Percentiles rank a stretch among this genome's conserved stretches.
Conservation (phyloP, 2,113 vertebrate species). For the Dromaius novaehollandiae region DNA sequence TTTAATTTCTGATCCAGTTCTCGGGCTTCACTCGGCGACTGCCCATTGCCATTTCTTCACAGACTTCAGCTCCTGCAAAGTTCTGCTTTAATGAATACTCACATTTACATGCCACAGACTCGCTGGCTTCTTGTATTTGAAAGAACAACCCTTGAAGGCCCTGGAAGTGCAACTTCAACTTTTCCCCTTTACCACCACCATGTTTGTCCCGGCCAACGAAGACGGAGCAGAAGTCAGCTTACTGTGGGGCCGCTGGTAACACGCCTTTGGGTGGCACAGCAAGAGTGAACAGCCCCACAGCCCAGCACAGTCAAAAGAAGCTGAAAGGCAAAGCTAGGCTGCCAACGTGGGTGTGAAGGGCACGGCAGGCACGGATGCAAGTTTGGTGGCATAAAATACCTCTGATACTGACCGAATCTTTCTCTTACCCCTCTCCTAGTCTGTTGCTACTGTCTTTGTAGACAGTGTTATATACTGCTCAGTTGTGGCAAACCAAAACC, state of each 20-base stretch:
- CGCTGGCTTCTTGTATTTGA: neutral
- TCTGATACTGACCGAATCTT: neutral
- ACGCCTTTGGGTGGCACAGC: neutral
- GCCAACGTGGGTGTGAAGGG: neutral
- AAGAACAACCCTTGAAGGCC: neutral
- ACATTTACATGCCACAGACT: neutral
- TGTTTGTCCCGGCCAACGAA: neutral
- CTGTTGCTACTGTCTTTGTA: neutral
- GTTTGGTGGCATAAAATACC: neutral
- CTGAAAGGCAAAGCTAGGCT: neutral
- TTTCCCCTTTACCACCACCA: neutral
- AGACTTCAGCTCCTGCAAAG: neutral
- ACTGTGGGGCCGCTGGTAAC: too few relatives aligned
- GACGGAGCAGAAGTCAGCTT: neutral
- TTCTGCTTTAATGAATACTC: neutral
- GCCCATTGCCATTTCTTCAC: neutral
- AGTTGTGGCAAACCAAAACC: neutral
- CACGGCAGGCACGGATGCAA: neutral
- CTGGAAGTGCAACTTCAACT: neutral
- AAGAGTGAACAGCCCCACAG: neutral
- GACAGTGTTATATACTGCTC: neutral
- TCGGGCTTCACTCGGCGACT: neutral
- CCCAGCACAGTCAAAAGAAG: neutral
- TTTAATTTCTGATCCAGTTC: neutral
- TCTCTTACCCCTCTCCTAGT: neutral